Evolutionary conservation across 2,888 invertebrate genomes (phyloP).

Genomic region (Pimpla rufipes): DNA sequence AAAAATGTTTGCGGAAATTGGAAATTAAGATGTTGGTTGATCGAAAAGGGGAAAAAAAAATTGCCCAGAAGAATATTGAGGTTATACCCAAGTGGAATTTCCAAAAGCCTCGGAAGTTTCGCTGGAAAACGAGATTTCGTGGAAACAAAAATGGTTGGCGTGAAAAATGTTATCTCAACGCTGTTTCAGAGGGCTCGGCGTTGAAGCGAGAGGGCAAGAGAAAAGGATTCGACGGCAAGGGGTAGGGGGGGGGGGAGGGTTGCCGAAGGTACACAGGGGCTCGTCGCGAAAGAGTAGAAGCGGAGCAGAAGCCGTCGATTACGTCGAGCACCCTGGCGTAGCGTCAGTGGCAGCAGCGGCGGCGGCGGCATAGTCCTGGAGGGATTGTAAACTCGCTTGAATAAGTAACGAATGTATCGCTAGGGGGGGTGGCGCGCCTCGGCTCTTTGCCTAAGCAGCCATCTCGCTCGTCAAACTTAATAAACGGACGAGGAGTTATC

Average conservation of each 20-base stretch:
- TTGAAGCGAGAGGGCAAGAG: not conserved
- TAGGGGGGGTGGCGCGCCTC: slow-evolving; percentile 57
- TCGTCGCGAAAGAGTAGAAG: slow-evolving; percentile 55
- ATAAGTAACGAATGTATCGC: slow-evolving; percentile 84
- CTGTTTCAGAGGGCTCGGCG: not conserved
- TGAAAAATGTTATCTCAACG: not conserved
- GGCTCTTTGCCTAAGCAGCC: slow-evolving; percentile 83
- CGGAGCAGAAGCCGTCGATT: slow-evolving; percentile 77
- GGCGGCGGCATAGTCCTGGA: slow-evolving; percentile 64
- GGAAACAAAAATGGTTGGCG: not conserved
- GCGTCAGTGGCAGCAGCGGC: slow-evolving; percentile 7
- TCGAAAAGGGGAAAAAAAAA: slow-evolving; percentile 4
- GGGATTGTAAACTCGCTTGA: slow-evolving; percentile 85
- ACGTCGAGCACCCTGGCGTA: slow-evolving; percentile 78
- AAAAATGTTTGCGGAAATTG: too few species aligned
- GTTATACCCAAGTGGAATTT: not conserved
- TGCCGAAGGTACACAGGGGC: slow-evolving; percentile 24
- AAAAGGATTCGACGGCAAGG: slow-evolving; percentile 8
- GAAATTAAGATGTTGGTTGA: not conserved
- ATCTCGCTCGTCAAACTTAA: slow-evolving; percentile 84
- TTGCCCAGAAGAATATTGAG: not conserved
- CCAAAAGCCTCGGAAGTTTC: not conserved
- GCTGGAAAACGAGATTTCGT: not conserved
- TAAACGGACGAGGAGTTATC: slow-evolving; percentile 82
- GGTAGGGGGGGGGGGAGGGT: not conserved